Evolutionary conservation across 2,113 vertebrate species (phyloP), one percentile per base, ranked within the genome.

Genomic region (Poecilia latipinna): DNA sequence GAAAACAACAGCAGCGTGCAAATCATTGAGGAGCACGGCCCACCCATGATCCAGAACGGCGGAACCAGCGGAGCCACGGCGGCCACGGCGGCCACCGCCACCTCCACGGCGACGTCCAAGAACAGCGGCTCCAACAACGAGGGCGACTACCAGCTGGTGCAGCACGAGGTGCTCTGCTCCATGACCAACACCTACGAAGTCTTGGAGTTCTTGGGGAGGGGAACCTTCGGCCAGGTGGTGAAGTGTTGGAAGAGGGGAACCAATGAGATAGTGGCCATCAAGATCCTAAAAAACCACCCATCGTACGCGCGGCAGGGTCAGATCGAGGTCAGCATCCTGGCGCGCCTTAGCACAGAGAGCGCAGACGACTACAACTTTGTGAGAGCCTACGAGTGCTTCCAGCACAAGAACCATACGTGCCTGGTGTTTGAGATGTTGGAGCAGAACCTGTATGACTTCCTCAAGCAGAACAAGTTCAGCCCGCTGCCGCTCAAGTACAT

Each of bases 391-490:
- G 98, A 99, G 93, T 99, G 98, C 93, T 99, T 99, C 94, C 98
- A 99, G 96, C 98, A 99, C 96, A 99, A 99, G 94, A 98, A 96
- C 92, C 98, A 99, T 93, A 99, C 98, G 7, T 99, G 98, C 94
- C 95, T 99, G 94, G 98, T 99, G 78, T 99, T 99, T 72, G 98
- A 99, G 94, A 99, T 99, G 98, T 93, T 99, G 92, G 98, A 99
- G 92, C 98, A 99, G 95, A 99, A 98, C 94, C 93, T 99, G 89
- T 99, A 99, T 89, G 98, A 99, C 95, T 99, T 98, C 91, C 95
- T 99, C 81, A 99, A 99, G 91, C 98, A 99, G 94, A 99, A 99
- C 93, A 99, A 99, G 94, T 99, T 99, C 91, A 99, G 98, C 89
- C 98, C 98, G 0, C 91, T 99, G 94, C 97, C 98, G 37, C 97